Percentiles rank a stretch among this genome's conserved stretches.
phyloP scores from a whole-genome alignment of 2,888 invertebrate species.

The Synanthedon formicaeformis region DNA sequence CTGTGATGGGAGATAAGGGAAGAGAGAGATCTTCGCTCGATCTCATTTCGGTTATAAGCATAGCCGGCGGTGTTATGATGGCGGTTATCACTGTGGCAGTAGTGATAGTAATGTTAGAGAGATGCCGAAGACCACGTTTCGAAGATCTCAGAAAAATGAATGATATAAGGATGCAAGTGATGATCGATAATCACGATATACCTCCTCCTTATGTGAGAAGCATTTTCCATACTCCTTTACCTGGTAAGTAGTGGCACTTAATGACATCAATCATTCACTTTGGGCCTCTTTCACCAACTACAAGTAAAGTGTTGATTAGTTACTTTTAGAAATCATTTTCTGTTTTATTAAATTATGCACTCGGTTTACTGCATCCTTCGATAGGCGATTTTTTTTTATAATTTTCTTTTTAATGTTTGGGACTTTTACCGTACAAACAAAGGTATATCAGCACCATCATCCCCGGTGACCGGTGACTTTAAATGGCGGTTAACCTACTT shows the following conservation, averaged over 20 bases:
- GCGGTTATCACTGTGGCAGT: slow-evolving; percentile 63
- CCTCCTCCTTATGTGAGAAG: slow-evolving; percentile 66
- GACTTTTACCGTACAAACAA: too few species aligned
- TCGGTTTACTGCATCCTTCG: too few species aligned
- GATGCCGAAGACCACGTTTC: slow-evolving; percentile 50
- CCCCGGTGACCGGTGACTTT: too few species aligned
- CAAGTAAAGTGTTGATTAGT: too few species aligned
- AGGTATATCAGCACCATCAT: too few species aligned
- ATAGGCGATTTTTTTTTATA: too few species aligned
- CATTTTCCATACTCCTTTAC: slow-evolving; percentile 69
- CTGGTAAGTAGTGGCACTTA: slow-evolving; percentile 39
- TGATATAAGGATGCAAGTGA: slow-evolving; percentile 58
- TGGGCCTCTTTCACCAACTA: too few species aligned
- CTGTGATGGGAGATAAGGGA: slow-evolving; percentile 59
- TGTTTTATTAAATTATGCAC: too few species aligned
- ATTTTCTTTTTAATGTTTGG: too few species aligned
- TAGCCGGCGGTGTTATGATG: slow-evolving; percentile 65
- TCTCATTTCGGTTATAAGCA: slow-evolving; percentile 61
- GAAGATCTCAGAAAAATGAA: slow-evolving; percentile 54
- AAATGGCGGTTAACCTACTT: too few species aligned
- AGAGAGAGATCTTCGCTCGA: slow-evolving; percentile 48
- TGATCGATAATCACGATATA: slow-evolving; percentile 50
- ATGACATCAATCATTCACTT: too few species aligned
- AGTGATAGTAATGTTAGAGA: slow-evolving; percentile 58
- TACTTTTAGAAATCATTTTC: too few species aligned